Evolutionary conservation across 2,797 vertebrate genomes (phyloP), one percentile per base, ranked within the genome.

Genomic region (Naso thynnoides): DNA sequence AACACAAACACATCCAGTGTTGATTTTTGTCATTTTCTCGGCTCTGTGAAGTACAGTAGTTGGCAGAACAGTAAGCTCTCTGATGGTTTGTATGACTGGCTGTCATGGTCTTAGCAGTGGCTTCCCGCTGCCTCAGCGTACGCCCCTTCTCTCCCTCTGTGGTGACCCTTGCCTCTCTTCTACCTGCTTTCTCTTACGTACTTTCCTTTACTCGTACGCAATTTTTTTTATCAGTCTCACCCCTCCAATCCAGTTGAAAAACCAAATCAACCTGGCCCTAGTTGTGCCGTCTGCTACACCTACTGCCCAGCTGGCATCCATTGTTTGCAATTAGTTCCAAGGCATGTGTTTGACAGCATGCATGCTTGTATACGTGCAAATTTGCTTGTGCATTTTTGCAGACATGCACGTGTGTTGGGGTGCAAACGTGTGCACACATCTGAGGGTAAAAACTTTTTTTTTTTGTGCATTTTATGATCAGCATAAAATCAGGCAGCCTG

Each of bases 11-110:
- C 77, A 86, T 84, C 72, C 71, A 86, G 47, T 86, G 87, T 88
- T 91, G 89, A 90, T 86, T 88, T 90, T 88, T 91, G 88, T 86
- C 89, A 89, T 92, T 90, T 91, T 89, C 85, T 92, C 92, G 89
- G 90, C 90, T 76, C 70, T 58, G 73, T 67, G 72, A 78, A 82
- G 69, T 82, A 81, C 89, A 91, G 88, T 88, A 87, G 92, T 89
- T 91, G 89, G 88, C 86, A 88, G 86, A 86, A 84, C 70, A 78
- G 86, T 73, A 19, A 61, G 78, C 79, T 81, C 87, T 85, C 81
- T 86, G 84, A 83, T 86, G 86, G 79, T 84, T 88, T 86, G 83
- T 88, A 78, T 82, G 85, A 86, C 87, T 82, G 77, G 78, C 82
- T 86, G 83, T 86, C 87, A 84, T 77, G 76, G 81, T 81, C 73